Conservation (phyloP, 2,797 vertebrate species). For the Cynodonichthys magdalenae region DNA sequence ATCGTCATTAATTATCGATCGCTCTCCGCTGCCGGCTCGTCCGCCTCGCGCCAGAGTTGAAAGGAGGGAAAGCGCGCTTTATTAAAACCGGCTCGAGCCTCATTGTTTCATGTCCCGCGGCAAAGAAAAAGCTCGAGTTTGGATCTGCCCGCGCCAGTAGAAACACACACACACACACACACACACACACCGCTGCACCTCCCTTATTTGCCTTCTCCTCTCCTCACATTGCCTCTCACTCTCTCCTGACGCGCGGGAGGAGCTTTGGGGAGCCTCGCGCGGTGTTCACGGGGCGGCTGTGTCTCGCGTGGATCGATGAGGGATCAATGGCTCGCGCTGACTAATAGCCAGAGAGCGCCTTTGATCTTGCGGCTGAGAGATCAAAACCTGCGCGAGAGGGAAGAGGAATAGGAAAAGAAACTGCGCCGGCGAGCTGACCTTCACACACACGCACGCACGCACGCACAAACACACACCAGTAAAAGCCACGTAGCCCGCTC, state of each 20-base stretch:
- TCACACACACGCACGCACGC: conserved; percentile 61
- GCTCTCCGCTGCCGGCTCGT: conserved; percentile 87
- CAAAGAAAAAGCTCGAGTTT: conserved; percentile 87
- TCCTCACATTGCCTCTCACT: conserved; percentile 26
- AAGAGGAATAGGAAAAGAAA: conserved; percentile 73
- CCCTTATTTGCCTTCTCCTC: conserved; percentile 53
- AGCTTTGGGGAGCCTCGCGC: conserved; percentile 85
- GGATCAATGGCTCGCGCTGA: conserved; percentile 91
- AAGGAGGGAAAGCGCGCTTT: conserved; percentile 91
- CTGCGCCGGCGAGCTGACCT: conserved; percentile 82
- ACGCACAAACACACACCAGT: conserved; percentile 1
- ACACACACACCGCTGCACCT: conserved; percentile 24
- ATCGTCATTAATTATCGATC: conserved; percentile 96
- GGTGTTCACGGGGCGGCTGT: conserved; percentile 86
- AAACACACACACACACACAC: conserved; percentile 59
- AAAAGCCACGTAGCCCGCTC: conserved; percentile 33
- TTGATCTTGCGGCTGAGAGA: conserved; percentile 90
- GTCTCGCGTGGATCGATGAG: conserved; percentile 87
- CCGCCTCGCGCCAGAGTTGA: conserved; percentile 90
- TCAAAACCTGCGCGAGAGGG: conserved; percentile 85
- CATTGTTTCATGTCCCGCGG: conserved; percentile 94
- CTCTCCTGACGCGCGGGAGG: conserved; percentile 80
- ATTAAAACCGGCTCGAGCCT: conserved; percentile 89
- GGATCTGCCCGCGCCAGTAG: conserved; percentile 79
- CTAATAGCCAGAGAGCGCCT: conserved; percentile 90